Base-by-base conservation (phyloP, 2,113 vertebrate species). In the Otus sunia region DNA sequence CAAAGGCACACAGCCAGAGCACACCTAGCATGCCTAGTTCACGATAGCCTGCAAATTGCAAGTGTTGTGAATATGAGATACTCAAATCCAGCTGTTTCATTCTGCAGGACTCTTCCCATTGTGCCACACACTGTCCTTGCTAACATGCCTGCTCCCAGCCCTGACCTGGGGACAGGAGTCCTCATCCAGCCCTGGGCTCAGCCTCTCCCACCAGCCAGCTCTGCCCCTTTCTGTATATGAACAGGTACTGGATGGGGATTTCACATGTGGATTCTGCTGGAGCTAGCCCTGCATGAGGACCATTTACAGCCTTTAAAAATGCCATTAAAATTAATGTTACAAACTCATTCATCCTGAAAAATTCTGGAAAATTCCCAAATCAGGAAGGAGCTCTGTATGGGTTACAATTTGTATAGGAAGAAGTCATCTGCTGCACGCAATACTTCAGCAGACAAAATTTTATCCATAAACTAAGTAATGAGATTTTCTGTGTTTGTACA, bases 161-260 rank as follows among this genome's bases (percentile, higher is more conserved):
- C 66, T 49, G 30, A 34, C 12, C 17, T 15, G 14, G 12, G 47
- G 4, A 39, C 1, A 0, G 4, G 25, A 32, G 16, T n/a, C 67
- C 20, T 50, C 56, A 62, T 39, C 27, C 27, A 55, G 6, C 4
- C 12, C 56, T 34, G 20, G 25, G 30, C 49, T 59, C 76, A 76
- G 2, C 32, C 12, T 47, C 67, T 36, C 36, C 80, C 12, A 11
- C 41, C 17, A 21, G 4, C 11, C 39, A 77, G 20, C 34, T 87
- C 50, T 80, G 53, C 11, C 25, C 6, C 5, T 26, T 52, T n/a
- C 20, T 64, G 29, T 9, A 32, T 12, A 11, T 2, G 4, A 60
- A 52, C 7, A 26, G 7, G 11, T 37, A 17, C 20, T 55, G 56
- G 32, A 23, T 9, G 17, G 10, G 8, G n/a, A 34, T 34, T 39